Conservation (phyloP, 2,113 vertebrate genomes). For the Hypanus sabinus region DNA sequence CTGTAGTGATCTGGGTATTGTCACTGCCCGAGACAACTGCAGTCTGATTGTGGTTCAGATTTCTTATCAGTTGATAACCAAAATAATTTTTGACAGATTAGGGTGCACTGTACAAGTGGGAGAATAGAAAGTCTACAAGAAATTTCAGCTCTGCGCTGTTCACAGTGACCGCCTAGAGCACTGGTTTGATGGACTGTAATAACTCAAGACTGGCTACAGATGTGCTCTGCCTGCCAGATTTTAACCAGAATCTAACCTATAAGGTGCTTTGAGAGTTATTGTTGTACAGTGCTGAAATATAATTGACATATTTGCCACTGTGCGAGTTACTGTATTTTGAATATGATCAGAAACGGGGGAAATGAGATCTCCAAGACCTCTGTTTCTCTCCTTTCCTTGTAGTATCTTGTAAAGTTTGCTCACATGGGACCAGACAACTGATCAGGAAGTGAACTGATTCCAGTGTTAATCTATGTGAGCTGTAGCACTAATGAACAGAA, state of each 20-base stretch:
- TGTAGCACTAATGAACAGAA: too few relatives aligned
- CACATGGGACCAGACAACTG: not conserved
- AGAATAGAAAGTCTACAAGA: not conserved
- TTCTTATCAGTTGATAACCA: not conserved
- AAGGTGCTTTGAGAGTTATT: not conserved
- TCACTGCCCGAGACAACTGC: not conserved
- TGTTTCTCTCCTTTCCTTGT: not conserved
- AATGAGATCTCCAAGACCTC: not conserved
- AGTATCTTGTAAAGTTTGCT: not conserved
- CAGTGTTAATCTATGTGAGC: not conserved
- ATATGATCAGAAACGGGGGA: not conserved
- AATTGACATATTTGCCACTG: slow-evolving; percentile 6
- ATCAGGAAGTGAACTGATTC: not conserved
- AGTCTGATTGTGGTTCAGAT: not conserved
- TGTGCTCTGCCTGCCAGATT: not conserved
- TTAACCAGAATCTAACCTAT: not conserved
- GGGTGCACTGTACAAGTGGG: not conserved
- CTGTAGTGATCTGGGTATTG: not conserved
- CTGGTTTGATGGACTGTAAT: not conserved
- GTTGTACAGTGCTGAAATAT: not conserved
- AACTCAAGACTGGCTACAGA: not conserved
- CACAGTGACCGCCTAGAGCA: not conserved
- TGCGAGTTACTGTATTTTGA: not conserved
- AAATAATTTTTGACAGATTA: not conserved
- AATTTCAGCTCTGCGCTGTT: not conserved